Conservation (phyloP, 2,888 invertebrate species). For the Hydroisotoma schaefferi region DNA sequence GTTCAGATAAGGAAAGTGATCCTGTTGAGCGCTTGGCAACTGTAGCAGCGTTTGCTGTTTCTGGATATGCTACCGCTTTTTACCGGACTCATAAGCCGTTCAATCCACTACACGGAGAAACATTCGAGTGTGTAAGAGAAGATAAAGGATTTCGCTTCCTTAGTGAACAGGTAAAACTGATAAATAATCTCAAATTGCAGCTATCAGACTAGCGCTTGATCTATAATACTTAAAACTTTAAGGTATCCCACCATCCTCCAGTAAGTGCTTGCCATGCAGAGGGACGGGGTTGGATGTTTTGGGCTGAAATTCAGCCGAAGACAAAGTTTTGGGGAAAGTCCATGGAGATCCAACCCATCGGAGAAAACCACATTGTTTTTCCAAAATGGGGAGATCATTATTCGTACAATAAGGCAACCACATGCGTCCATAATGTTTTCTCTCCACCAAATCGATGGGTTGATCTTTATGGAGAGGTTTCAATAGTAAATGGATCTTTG, state of each 20-base stretch:
- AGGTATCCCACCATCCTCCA: constrained; percentile 83
- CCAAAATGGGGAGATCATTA: constrained; percentile 66
- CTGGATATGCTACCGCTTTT: constrained; percentile 66
- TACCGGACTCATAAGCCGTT: constrained; percentile 78
- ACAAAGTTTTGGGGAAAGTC: constrained; percentile 89
- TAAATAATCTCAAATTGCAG: neutral
- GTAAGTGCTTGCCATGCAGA: constrained; percentile 77
- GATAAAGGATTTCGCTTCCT: constrained; percentile 74
- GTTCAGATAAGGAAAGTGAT: constrained; percentile 60
- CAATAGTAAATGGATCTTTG: constrained; percentile 62
- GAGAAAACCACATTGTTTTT: constrained; percentile 53
- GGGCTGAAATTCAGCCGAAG: constrained; percentile 79
- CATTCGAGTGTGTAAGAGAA: constrained; percentile 73
- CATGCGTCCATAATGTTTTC: constrained; percentile 79
- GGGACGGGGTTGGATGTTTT: constrained; percentile 70
- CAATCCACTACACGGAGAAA: constrained; percentile 78
- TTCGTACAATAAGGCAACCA: constrained; percentile 77
- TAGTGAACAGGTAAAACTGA: constrained; percentile 66
- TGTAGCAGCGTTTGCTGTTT: constrained; percentile 76
- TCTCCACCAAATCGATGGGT: constrained; percentile 75
- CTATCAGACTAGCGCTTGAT: neutral
- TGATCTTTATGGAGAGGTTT: constrained; percentile 79
- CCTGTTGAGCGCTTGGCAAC: constrained; percentile 70
- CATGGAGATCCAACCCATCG: constrained; percentile 81
- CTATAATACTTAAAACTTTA: constrained; percentile 16